Evolutionary conservation across 2,113 vertebrate genomes (phyloP).

Genomic region (Clupea harengus): DNA sequence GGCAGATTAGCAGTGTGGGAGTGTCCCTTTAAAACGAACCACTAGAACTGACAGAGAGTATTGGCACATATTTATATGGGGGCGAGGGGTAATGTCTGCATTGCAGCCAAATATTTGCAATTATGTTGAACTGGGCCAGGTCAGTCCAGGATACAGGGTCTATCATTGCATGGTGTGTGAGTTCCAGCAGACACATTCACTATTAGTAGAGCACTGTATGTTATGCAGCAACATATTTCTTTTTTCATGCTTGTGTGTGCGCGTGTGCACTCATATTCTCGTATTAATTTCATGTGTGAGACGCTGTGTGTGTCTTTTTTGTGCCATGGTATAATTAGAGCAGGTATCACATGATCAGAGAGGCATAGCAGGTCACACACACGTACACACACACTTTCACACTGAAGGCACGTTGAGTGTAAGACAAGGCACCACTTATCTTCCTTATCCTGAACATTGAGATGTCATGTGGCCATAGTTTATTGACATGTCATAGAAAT

Average conservation of each 20-base stretch:
- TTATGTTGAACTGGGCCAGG: not conserved
- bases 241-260: not conserved
- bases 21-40: not conserved
- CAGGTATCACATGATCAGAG: slow-evolving; percentile 74
- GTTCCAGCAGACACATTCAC: not conserved
- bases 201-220: not conserved
- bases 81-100: too few relatives aligned
- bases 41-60: not conserved
- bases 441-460: not conserved
- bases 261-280: slow-evolving; percentile 34
- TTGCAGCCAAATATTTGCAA: not conserved
- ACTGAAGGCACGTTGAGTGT: not conserved
- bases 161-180: not conserved
- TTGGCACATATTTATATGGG: not conserved
- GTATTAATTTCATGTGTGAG: slow-evolving; percentile 47
- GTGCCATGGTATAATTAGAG: slow-evolving; percentile 74
- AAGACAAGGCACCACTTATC: slow-evolving; percentile 9
- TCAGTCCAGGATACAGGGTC: not conserved
- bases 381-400: slow-evolving; percentile 50
- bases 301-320: slow-evolving; percentile 69
- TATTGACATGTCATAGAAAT: not conserved
- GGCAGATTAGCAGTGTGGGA: too few relatives aligned
- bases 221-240: not conserved
- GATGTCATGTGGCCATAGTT: not conserved
- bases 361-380: slow-evolving; percentile 68